Evolutionary conservation across 2,797 vertebrate species (phyloP), one percentile per base, ranked within the genome.

Genomic region (Onychomys arenicola): DNA sequence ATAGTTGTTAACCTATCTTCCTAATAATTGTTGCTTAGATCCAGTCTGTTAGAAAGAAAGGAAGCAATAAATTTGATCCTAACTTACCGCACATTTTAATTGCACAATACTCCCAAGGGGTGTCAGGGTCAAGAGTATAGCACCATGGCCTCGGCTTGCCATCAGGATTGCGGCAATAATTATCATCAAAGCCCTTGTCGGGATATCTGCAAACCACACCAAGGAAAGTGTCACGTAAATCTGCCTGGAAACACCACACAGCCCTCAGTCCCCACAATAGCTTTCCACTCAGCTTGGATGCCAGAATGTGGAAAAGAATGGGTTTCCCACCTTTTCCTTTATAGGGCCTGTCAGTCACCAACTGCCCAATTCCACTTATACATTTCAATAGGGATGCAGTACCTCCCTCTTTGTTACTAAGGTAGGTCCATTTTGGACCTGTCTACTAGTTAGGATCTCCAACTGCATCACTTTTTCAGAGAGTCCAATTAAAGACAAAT

Each of bases 91-190:
- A 99, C 94, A 98, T 99, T 99, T 99, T 99, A 99, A 99, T 99
- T 99, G 99, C 97, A 98, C 99, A 99, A 98, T 99, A 99, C 98
- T 99, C 99, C 99, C 99, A 99, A 67, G 98, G 98, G 96, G 98
- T 99, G 98, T 99, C 98, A 97, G 99, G 99, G 99, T 99, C 99
- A 94, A 99, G 99, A 97, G 99, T 99, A 97, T 99, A 99, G 98
- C 99, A 99, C 99, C 99, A 99, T 0, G 99, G 99, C 98, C 99
- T 99, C 95, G 98, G 99, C 96, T 99, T 99, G 98, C 99, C 99
- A 97, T 99, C 99, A 61, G 99, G 99, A 98, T 99, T 99, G 98
- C 99, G 99, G 98, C 99, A 99, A 98, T 99, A 99, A 99, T 99
- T 99, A 98, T 99, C 99, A 98, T 99, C 99, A 98, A 99, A 99